phyloP scores from a whole-genome alignment of 2,797 vertebrate species.

The Enteromius trimaculatus region DNA sequence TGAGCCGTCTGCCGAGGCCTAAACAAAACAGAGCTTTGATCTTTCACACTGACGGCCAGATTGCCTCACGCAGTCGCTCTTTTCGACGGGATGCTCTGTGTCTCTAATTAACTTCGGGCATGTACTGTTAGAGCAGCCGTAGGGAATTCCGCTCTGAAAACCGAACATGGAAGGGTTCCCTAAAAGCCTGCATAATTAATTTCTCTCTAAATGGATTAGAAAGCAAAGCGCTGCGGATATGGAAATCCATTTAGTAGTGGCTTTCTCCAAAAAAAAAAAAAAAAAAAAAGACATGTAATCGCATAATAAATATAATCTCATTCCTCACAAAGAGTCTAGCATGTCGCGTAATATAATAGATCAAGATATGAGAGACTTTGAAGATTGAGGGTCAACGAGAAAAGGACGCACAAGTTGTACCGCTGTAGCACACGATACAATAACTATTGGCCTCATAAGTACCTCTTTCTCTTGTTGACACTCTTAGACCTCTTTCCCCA shows the following conservation, averaged over 20 bases:
- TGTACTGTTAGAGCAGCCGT: slow-evolving; percentile 60
- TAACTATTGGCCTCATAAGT: slow-evolving; percentile 53
- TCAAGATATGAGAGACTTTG: slow-evolving; percentile 8
- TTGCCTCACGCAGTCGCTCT: slow-evolving; percentile 60
- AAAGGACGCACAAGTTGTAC: slow-evolving; percentile 37
- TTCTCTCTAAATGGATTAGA: slow-evolving; percentile 73
- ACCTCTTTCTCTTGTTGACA: slow-evolving; percentile 48
- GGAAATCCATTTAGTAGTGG: slow-evolving; percentile 71
- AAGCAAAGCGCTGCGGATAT: slow-evolving; percentile 62
- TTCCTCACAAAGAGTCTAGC: slow-evolving; percentile 63
- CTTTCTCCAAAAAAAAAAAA: slow-evolving; percentile 63
- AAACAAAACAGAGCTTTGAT: slow-evolving; percentile 67
- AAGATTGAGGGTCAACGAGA: slow-evolving; percentile 26
- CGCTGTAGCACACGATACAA: slow-evolving; percentile 40
- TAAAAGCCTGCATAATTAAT: slow-evolving; percentile 72
- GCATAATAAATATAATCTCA: slow-evolving; percentile 75
- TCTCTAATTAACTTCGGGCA: slow-evolving; percentile 69
- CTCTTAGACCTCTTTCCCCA: slow-evolving; percentile 48
- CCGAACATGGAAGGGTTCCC: slow-evolving; percentile 64
- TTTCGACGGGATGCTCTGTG: slow-evolving; percentile 59
- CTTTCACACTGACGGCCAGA: slow-evolving; percentile 67
- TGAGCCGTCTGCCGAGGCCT: slow-evolving; percentile 54
- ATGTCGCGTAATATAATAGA: slow-evolving; percentile 2
- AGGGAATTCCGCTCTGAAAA: slow-evolving; percentile 65
- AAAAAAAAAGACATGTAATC: slow-evolving; percentile 77